A percentile compares a stretch with the other conserved stretches of the same genome.
Conservation (phyloP, 2,797 vertebrate genomes). For the Schizopygopsis pylzovi region DNA sequence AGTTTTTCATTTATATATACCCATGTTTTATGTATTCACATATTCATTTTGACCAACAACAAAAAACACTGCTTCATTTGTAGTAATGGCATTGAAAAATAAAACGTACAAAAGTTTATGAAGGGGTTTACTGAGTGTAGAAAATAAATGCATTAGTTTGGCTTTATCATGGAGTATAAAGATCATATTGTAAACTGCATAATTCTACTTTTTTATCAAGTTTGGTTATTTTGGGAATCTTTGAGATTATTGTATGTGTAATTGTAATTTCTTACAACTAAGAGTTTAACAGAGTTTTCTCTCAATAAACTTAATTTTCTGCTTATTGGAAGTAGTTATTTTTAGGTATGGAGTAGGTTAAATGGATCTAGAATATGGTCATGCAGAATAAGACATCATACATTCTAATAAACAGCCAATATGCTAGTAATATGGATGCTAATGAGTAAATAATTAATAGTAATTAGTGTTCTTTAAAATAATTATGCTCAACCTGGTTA, state of each 20-base stretch:
- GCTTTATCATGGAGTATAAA: neutral
- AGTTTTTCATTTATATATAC: too few relatives aligned
- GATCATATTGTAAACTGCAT: neutral
- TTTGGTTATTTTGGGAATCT: too few relatives aligned
- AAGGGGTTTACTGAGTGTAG: neutral
- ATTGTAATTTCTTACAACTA: too few relatives aligned
- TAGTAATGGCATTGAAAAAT: neutral
- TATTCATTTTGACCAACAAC: neutral
- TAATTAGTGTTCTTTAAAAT: neutral
- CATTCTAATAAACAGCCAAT: too few relatives aligned
- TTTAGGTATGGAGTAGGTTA: too few relatives aligned
- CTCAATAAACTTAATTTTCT: neutral
- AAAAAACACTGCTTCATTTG: neutral
- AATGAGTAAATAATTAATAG: too few relatives aligned
- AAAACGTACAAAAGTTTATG: neutral
- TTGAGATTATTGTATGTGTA: too few relatives aligned
- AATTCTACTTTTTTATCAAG: neutral
- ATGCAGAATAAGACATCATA: neutral
- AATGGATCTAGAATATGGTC: neutral
- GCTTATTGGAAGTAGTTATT: neutral
- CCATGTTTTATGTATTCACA: neutral
- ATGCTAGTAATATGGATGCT: too few relatives aligned
- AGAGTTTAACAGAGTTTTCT: neutral
- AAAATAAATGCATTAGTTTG: neutral
- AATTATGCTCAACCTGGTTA: constrained; percentile 72